These are phyloP conservation scores for Mus minutoides DNA, from an alignment of 2,797 vertebrate genomes.

Conservation along the genomic window DNA sequence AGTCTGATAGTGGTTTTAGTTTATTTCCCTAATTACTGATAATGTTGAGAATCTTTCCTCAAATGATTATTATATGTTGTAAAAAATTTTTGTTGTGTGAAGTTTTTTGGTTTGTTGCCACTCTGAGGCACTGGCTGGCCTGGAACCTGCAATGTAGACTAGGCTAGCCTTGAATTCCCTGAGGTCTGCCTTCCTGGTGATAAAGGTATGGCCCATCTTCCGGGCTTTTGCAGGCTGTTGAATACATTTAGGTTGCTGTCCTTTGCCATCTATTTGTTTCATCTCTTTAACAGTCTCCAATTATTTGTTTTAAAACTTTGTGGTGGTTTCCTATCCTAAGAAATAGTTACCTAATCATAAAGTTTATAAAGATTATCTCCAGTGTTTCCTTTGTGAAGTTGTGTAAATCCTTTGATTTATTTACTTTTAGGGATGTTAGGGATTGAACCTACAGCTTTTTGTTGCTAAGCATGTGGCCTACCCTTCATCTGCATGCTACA, in stretches of 20 bases:
- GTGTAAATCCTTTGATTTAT: background rate
- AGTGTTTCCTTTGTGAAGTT: conserved; percentile 7
- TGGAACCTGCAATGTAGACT: no score
- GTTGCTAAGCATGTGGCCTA: background rate
- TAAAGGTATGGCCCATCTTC: no score
- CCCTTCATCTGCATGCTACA: background rate
- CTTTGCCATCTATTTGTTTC: background rate
- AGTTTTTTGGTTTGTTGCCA: background rate
- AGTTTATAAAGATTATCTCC: background rate
- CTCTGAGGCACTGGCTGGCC: background rate
- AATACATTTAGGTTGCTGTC: background rate
- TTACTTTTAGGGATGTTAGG: background rate
- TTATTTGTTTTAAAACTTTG: background rate
- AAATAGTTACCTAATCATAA: conserved; percentile 33
- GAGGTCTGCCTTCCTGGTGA: background rate
- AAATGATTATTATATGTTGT: conserved; percentile 22
- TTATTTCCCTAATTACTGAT: background rate
- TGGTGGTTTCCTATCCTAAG: background rate
- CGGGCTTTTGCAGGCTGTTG: background rate
- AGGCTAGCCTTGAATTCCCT: background rate
- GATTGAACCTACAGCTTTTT: background rate
- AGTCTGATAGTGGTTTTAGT: conserved; percentile 42
- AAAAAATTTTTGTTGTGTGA: background rate
- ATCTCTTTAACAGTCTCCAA: background rate
- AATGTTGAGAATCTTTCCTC: conserved; percentile 20